Base-by-base conservation (phyloP, 1,140 invertebrate genomes). In the Brachionus asplanchnoidis region DNA sequence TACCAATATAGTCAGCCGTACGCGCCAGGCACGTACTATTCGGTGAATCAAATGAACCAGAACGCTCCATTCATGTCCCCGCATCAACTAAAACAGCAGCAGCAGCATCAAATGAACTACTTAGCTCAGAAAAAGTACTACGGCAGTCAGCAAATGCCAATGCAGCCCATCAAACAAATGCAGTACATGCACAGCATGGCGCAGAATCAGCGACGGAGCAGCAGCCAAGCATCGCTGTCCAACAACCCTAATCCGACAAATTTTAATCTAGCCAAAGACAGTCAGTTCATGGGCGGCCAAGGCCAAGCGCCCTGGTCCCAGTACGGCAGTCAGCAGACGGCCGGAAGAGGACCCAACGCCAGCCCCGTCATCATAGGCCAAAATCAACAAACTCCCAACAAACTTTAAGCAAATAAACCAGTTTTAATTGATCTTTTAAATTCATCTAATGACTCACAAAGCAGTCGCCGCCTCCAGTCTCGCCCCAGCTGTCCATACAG, bases 321-420 rank as follows among this genome's bases (percentile, higher is more conserved):
- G 53, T 56, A 56, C 17, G 14, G 14, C 53, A 17, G n/a, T 56
- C 53, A 56, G 53, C 53, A 56, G n/a, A 12, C 53, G 53, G 14
- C 53, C 53, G n/a, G 53, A 1, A 2, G 3, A 0, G 53, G n/a
- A 1, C 68, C 8, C 1, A 32, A 73, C 28, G 28, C 40, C 40
- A 73, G 20, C 2, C 68, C 68, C 3, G 26, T 32, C 26, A 68
- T 32, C 3, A 68, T 68, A 3, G 4, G 9, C 9, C 40, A 75
- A n/a, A 75, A 75, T 44, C 73, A 77, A n/a, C 73, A 77, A 50
- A 28, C 26, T 46, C 42, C 26, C 6, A 77, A n/a, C n/a, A n/a
- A n/a, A 50, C n/a, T 77, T 77, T 17, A 77, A 73, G 3, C 32
- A 73, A 42, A 73, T 73, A 40, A 73, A 73, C 17, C 73, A 77